A percentile compares a stretch with the other conserved stretches of the same genome.
Evolutionary conservation across 2,113 vertebrate species (phyloP).

Genomic region (Sorex araneus): DNA sequence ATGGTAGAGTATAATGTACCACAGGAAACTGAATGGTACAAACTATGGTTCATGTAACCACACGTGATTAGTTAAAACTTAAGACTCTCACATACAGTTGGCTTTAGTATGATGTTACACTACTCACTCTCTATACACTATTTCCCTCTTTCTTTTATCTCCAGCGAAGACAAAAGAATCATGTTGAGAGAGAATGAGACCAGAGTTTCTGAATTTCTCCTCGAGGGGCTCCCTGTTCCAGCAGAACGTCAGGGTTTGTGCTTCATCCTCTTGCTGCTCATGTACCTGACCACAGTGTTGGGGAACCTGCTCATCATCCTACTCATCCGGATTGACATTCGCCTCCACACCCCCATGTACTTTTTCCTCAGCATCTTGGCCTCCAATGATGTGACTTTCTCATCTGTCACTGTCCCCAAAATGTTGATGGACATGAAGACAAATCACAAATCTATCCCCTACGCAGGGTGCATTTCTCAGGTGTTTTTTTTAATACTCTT

Average conservation of each 20-base stretch:
- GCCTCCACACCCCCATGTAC: constrained; percentile 78
- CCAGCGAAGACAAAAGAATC: neutral
- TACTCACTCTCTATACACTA: neutral
- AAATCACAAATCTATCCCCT: constrained; percentile 39
- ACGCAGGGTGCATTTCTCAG: constrained; percentile 70
- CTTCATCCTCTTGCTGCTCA: constrained; percentile 52
- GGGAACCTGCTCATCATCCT: constrained; percentile 79
- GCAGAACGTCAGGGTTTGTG: neutral
- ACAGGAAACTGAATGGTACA: no score
- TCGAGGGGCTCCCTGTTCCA: constrained; percentile 34
- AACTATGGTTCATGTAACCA: no score
- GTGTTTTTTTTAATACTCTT: constrained; percentile 77
- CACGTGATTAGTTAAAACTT: no score
- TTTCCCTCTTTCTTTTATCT: neutral
- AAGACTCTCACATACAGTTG: no score
- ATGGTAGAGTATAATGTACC: no score
- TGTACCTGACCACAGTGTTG: constrained; percentile 67
- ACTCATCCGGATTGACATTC: constrained; percentile 66
- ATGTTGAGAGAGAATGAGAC: constrained; percentile 71
- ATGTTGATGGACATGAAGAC: constrained; percentile 64
- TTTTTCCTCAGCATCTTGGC: constrained; percentile 81
- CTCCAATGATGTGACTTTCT: constrained; percentile 61
- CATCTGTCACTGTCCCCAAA: constrained; percentile 76
- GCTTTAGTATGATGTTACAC: no score
- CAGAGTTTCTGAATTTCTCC: neutral